phyloP scores from a whole-genome alignment of 1,140 invertebrate species.

The Vollenhovia emeryi region DNA sequence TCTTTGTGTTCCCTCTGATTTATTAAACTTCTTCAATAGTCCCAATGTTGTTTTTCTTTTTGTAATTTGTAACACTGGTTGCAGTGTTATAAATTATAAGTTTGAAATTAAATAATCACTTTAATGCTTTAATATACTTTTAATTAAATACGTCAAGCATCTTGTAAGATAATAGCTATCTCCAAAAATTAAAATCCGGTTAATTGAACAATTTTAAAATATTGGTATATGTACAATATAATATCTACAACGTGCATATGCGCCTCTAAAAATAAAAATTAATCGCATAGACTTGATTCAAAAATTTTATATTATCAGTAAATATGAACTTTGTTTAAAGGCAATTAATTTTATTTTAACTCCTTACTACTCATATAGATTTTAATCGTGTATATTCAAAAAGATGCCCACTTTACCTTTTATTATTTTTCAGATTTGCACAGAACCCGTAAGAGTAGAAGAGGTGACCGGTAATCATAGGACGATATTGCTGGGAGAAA shows the following conservation, averaged over 20 bases:
- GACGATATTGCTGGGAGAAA: constrained; percentile 91
- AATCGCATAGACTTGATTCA: constrained; percentile 3
- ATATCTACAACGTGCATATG: not conserved
- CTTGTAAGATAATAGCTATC: not conserved
- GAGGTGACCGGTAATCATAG: constrained; percentile 93
- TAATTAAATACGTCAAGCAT: constrained; percentile 19
- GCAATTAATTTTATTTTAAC: not conserved
- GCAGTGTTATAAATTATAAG: too few relatives aligned
- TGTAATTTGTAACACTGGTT: too few relatives aligned
- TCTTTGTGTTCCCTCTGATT: not conserved
- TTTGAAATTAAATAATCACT: too few relatives aligned
- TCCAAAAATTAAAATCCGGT: constrained; percentile 3
- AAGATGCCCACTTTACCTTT: constrained; percentile 38
- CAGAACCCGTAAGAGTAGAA: constrained; percentile 88
- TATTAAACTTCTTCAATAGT: not conserved
- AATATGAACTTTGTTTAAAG: not conserved
- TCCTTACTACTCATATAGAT: not conserved
- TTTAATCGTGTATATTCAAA: not conserved
- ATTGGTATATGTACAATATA: too few relatives aligned
- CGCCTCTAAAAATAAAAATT: constrained; percentile 16
- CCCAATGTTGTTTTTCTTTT: constrained; percentile 28
- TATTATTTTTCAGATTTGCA: constrained; percentile 88
- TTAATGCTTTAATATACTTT: constrained; percentile 15
- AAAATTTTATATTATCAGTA: too few relatives aligned
- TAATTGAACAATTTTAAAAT: not conserved